Base-by-base conservation (phyloP, 2,113 vertebrate genomes). In the Coregonus clupeaformis region DNA sequence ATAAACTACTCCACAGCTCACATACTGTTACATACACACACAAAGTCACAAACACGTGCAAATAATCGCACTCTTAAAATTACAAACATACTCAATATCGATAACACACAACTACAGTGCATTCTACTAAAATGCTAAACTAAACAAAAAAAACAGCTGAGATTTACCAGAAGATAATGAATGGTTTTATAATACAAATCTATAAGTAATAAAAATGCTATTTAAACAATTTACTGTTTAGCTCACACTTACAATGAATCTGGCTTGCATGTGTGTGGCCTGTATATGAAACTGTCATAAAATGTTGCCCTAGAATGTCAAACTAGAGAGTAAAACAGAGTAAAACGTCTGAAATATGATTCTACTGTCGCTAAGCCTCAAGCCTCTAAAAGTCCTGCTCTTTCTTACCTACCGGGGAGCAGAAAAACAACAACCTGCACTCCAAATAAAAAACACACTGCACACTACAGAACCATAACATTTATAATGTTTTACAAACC, bases 401-500 rank as follows among this genome's bases (percentile, higher is more conserved):
- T 73, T 75, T 66, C 14, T 14, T 63, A 59, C 70, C 80, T 45
- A 27, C 14, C 7, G n/a, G 73, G 73, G 74, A 76, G 4, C 74
- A 0, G 2, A 52, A 36, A 0, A 22, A 77, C 72, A 14, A 22
- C 49, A 0, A 52, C 49, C 14, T 70, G 75, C 80, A 60, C 74
- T 68, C 57, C 79, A 64, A 69, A 86, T 80, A 72, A 83, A 57
- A 29, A 68, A 65, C 78, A 81, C 68, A 85, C 45, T 52, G 49
- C 49, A 64, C 84, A 86, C 80, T 87, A 88, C 84, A 87, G 85
- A 89, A 90, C 89, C 86, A 85, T 89, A 92, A 91, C 90, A 91
- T 93, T 90, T 89, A 92, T 90, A 90, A 93, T 92, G 93, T 92
- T 94, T 93, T 94, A 93, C 93, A 93, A 92, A 94, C 86, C 91